Percentiles rank a stretch among this genome's conserved stretches.
phyloP scores from a whole-genome alignment of 2,797 vertebrate genomes.

The Falco concolor region DNA sequence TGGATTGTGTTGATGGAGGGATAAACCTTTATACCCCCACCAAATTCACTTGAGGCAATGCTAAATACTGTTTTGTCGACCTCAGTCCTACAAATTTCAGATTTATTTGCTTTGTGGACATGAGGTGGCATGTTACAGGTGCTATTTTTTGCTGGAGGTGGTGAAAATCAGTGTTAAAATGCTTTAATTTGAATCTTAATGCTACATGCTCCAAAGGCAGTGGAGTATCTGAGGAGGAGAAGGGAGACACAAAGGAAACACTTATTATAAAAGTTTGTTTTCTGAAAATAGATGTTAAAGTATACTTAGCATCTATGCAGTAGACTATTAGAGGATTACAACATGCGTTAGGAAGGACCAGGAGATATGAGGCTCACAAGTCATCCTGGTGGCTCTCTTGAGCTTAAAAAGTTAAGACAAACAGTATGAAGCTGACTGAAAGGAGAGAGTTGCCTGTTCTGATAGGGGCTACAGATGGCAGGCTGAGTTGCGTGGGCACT shows the following conservation, averaged over 20 bases:
- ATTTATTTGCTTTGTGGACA: not conserved
- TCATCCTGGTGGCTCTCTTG: not conserved
- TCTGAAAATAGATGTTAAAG: not conserved
- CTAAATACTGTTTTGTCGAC: not conserved
- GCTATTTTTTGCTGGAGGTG: not conserved
- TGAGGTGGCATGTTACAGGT: not conserved
- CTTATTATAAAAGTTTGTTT: not conserved
- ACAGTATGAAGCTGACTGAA: not conserved
- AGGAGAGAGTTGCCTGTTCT: not conserved
- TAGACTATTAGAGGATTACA: not conserved
- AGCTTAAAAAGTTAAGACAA: not conserved
- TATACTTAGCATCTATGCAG: not conserved
- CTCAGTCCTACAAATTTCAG: not conserved
- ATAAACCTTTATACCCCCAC: not conserved
- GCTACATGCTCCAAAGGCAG: not conserved
- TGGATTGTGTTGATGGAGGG: not conserved
- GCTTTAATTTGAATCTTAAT: not conserved
- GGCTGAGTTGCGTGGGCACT: not conserved
- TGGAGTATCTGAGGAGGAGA: not conserved
- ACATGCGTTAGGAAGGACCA: not conserved
- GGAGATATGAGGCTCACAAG: not conserved
- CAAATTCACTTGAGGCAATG: not conserved
- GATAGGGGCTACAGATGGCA: not conserved
- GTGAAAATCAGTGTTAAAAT: not conserved
- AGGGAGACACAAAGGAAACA: not conserved